These are phyloP conservation scores for Caradrina clavipalpis DNA, from an alignment of 2,888 invertebrate genomes.

Conservation along the genomic window DNA sequence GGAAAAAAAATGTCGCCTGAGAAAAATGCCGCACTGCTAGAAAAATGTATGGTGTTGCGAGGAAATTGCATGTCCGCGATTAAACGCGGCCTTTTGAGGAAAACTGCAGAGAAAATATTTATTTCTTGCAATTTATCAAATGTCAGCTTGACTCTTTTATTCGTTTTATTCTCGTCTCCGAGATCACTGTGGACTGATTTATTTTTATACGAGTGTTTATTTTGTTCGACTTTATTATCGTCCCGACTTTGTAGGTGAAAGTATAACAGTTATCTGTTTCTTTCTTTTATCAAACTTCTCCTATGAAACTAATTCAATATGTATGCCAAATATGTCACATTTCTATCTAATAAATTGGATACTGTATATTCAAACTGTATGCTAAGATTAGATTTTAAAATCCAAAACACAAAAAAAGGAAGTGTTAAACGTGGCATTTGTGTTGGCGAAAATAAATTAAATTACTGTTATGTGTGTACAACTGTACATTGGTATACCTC, in stretches of 20 bases:
- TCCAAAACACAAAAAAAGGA: too few relatives aligned
- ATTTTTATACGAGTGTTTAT: slow-evolving; percentile 20
- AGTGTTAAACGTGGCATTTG: too few relatives aligned
- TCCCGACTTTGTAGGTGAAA: not conserved
- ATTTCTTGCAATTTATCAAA: slow-evolving; percentile 61
- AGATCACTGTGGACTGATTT: slow-evolving; percentile 34
- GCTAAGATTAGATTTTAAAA: too few relatives aligned
- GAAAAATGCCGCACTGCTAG: slow-evolving; percentile 50
- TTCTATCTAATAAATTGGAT: too few relatives aligned
- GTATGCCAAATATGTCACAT: too few relatives aligned
- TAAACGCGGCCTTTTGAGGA: slow-evolving; percentile 51
- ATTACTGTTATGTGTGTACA: too few relatives aligned
- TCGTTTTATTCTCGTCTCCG: slow-evolving; percentile 36
- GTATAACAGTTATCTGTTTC: too few relatives aligned
- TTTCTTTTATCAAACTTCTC: too few relatives aligned
- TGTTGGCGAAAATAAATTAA: too few relatives aligned
- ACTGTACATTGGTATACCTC: too few relatives aligned
- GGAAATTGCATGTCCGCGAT: slow-evolving; percentile 59
- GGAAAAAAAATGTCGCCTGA: slow-evolving; percentile 56
- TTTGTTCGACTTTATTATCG: slow-evolving; percentile 3
- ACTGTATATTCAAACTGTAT: too few relatives aligned
- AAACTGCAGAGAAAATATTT: slow-evolving; percentile 52
- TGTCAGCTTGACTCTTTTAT: slow-evolving; percentile 49
- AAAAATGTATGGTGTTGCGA: slow-evolving; percentile 49
- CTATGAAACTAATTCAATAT: too few relatives aligned